These are phyloP conservation scores for Tillus elongatus DNA, from an alignment of 2,888 invertebrate genomes.

Conservation along the genomic window DNA sequence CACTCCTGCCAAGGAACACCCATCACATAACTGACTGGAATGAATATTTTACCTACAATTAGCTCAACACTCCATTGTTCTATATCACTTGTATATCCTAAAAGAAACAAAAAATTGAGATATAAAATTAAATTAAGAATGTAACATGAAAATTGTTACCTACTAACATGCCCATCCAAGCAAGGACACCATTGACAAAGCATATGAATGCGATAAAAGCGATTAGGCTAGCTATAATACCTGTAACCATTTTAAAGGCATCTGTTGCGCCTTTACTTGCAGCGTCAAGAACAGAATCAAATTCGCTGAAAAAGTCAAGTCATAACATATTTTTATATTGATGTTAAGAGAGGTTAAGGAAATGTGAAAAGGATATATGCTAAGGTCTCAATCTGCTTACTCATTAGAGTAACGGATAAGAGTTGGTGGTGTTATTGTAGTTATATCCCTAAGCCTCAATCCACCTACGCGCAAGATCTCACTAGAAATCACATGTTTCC, in stretches of 20 bases:
- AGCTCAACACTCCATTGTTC: slow-evolving; percentile 57
- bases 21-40: slow-evolving; percentile 84
- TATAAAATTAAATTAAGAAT: neutral
- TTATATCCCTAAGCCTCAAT: too few relatives aligned
- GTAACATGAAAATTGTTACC: slow-evolving; percentile 46
- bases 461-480: too few relatives aligned
- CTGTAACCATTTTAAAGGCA: slow-evolving; percentile 71
- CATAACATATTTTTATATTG: neutral
- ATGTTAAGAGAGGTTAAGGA: neutral
- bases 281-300: slow-evolving; percentile 80
- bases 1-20: slow-evolving; percentile 71
- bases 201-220: slow-evolving; percentile 84
- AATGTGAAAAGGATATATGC: too few relatives aligned
- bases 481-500: too few relatives aligned
- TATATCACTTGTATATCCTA: slow-evolving; percentile 32
- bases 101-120: slow-evolving; percentile 10
- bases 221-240: slow-evolving; percentile 84
- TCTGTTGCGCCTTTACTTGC: slow-evolving; percentile 80
- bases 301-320: slow-evolving; percentile 50
- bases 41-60: slow-evolving; percentile 80
- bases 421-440: too few relatives aligned
- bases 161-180: slow-evolving; percentile 72
- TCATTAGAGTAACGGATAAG: too few relatives aligned
- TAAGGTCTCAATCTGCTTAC: too few relatives aligned
- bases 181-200: slow-evolving; percentile 71